These are phyloP conservation scores for Escarpia spicata DNA, from an alignment of 2,888 invertebrate genomes.

Conservation along the genomic window DNA sequence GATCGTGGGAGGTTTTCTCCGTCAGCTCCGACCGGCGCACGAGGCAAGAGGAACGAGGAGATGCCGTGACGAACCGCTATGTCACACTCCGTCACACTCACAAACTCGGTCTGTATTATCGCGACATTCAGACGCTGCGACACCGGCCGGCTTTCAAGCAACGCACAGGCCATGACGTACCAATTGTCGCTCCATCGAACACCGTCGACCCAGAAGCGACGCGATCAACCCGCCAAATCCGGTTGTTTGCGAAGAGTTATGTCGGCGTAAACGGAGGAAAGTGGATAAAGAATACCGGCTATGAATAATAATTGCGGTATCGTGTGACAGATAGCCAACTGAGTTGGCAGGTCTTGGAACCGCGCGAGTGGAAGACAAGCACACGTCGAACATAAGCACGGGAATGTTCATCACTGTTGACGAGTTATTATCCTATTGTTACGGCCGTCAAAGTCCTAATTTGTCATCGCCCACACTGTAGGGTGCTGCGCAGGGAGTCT, in stretches of 20 bases:
- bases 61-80: neutral
- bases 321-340: neutral
- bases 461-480: neutral
- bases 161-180: conserved; percentile 3
- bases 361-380: neutral
- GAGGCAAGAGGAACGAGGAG: neutral
- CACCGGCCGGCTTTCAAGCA: neutral
- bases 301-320: conserved; percentile 10
- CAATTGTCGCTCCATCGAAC: neutral
- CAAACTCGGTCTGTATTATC: neutral
- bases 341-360: neutral
- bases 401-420: neutral
- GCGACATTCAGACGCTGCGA: neutral
- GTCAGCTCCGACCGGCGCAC: neutral
- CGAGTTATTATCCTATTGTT: neutral
- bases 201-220: neutral
- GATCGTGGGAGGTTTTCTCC: neutral
- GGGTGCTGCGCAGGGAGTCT: neutral
- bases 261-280: neutral
- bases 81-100: neutral
- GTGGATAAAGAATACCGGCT: conserved; percentile 1
- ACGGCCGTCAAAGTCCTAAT: neutral
- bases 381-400: neutral
- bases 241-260: neutral
- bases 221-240: neutral